These are phyloP conservation scores for Eutolmus rufibarbis DNA, from an alignment of 2,888 invertebrate genomes.

Conservation along the genomic window DNA sequence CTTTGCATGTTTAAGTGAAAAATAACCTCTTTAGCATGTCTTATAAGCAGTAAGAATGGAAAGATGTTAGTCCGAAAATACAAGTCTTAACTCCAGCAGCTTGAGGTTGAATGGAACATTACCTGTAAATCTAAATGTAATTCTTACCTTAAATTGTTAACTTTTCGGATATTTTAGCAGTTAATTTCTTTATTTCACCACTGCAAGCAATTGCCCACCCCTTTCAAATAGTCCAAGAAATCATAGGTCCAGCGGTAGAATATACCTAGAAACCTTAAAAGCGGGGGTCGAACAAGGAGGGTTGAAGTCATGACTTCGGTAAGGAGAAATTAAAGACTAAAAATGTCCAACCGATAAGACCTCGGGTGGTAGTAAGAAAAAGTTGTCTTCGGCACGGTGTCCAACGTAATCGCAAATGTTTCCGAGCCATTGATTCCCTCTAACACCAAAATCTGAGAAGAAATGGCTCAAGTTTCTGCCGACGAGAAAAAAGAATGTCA, in stretches of 20 bases:
- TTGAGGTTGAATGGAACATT: not conserved
- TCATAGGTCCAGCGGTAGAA: not conserved
- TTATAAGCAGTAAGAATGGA: not conserved
- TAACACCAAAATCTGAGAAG: constrained; percentile 44
- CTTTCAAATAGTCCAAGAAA: not conserved
- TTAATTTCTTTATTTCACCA: not conserved
- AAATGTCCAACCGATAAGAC: constrained; percentile 33
- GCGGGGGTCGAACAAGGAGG: not conserved
- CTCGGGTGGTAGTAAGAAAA: not conserved
- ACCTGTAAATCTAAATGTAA: not conserved
- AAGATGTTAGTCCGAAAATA: not conserved
- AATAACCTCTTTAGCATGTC: not conserved
- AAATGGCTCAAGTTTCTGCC: constrained; percentile 42
- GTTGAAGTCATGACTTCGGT: not conserved
- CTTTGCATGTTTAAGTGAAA: not conserved
- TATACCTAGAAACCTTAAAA: not conserved
- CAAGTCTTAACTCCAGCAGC: not conserved
- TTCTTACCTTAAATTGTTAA: not conserved
- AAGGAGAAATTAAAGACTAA: constrained; percentile 26
- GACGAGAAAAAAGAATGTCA: constrained; percentile 33
- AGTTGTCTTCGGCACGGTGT: constrained; percentile 35
- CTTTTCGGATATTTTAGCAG: not conserved
- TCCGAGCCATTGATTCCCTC: constrained; percentile 45
- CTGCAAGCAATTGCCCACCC: not conserved
- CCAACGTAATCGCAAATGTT: constrained; percentile 47